Base-by-base conservation (phyloP, 1,140 invertebrate genomes). In the Cheumatopsyche charites region DNA sequence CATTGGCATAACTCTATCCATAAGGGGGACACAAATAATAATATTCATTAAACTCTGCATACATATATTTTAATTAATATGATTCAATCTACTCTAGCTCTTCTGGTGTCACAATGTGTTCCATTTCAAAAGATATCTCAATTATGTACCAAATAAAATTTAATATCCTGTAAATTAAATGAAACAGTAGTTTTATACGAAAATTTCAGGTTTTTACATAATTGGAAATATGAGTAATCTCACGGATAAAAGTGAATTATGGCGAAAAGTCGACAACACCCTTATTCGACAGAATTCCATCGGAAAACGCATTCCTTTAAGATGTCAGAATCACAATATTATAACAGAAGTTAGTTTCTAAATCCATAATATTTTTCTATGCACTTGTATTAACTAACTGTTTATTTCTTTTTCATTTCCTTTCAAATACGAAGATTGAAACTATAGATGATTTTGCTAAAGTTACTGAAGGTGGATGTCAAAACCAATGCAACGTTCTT, bases 221-320 rank as follows among this genome's bases (percentile, higher is more conserved):
- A 82, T 87, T 63, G 88, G 92, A 26, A 93, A 94, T 80, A 88
- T 93, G 75, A 78, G 86, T 1, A 83, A 87, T 21, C 77, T 94
- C 7, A 79, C 79, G 67, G 68, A 67, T 9, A 82, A 83, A 67
- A 85, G 82, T 45, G 74, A 81, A 58, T 77, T 88, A 7, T 90
- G 89, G 89, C 77, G 72, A 1, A 79, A 84, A 69, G 86, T 90
- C 23, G 79, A 82, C 7, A 70, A 72, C 7, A 82, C 82, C 15
- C 77, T 89, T 11, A 76, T 80, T 71, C 73, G 79, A 17, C 79
- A 83, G 67, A 75, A 80, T 1, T 78, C 82, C 0, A 72, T 88
- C 45, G 87, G 86, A 12, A 63, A 78, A 2, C 68, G 71, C 25
- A 69, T 88, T 41, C 75, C 71, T 7, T 75, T 88, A 17, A 77